Conservation (phyloP, 1,140 invertebrate species). For the Phenacoccus solenopsis region DNA sequence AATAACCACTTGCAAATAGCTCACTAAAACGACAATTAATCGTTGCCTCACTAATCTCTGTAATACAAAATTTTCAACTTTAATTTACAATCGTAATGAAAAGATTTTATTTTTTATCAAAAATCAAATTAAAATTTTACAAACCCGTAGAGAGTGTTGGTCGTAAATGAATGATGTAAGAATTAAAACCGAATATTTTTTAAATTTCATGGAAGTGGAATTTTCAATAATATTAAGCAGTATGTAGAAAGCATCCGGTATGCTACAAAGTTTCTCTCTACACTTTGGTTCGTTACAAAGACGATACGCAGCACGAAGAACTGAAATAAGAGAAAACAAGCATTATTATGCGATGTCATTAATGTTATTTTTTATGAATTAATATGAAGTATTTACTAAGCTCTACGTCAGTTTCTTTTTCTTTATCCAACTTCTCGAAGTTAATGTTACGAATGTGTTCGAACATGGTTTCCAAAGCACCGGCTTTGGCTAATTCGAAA, state of each 20-base stretch:
- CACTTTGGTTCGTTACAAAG: neutral
- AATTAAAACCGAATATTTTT: slow-evolving; percentile 6
- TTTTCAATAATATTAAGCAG: neutral
- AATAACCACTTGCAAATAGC: neutral
- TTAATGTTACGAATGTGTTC: neutral
- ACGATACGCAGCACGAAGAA: neutral
- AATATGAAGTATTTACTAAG: neutral
- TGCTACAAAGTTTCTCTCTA: neutral
- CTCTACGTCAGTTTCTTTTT: neutral
- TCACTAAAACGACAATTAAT: neutral
- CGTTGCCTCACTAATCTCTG: neutral
- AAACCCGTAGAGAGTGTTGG: neutral
- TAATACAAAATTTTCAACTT: neutral
- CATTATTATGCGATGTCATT: too few species aligned
- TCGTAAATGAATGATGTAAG: neutral
- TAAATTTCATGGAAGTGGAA: neutral
- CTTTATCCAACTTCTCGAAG: neutral
- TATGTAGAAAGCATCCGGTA: neutral
- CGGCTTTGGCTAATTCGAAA: neutral
- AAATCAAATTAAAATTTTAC: neutral
- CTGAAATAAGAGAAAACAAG: neutral
- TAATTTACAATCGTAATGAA: neutral
- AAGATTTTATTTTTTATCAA: neutral
- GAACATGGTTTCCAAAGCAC: neutral
- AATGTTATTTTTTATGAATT: too few species aligned